These are phyloP conservation scores for Dicyrtomina minuta DNA, from an alignment of 2,888 invertebrate species.

Conservation along the genomic window DNA sequence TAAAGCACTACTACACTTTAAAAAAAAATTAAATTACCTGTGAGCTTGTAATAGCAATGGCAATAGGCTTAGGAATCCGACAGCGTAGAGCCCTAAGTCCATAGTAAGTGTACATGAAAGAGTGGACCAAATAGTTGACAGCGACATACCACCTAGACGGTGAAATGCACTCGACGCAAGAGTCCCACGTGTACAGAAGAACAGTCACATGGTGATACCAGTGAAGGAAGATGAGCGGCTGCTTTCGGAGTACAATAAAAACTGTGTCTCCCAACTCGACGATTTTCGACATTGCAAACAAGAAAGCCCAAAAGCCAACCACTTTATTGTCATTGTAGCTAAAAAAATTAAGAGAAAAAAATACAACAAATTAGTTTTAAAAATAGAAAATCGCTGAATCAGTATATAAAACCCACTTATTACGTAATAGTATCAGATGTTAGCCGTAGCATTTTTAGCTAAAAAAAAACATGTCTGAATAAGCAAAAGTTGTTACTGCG, in stretches of 20 bases:
- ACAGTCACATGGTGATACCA: constrained; percentile 98
- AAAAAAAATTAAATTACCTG: too few species aligned
- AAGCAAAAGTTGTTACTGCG: too few species aligned
- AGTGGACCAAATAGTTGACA: constrained; percentile 90
- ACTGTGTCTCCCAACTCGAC: constrained; percentile 94
- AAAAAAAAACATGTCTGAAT: too few species aligned
- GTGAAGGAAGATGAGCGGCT: constrained; percentile 89
- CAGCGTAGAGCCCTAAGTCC: constrained; percentile 82
- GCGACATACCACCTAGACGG: constrained; percentile 82
- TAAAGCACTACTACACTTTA: too few species aligned
- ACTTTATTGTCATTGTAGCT: constrained; percentile 89
- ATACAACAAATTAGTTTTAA: too few species aligned
- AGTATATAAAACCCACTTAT: too few species aligned
- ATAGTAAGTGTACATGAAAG: constrained; percentile 90
- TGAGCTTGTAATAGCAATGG: constrained; percentile 78
- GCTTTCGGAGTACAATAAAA: constrained; percentile 84
- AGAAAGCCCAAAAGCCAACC: constrained; percentile 95
- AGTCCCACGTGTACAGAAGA: constrained; percentile 89
- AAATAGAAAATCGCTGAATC: too few species aligned
- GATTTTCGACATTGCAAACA: constrained; percentile 94
- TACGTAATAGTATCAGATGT: too few species aligned
- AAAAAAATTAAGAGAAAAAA: too few species aligned
- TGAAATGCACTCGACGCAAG: constrained; percentile 70
- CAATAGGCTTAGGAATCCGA: constrained; percentile 77
- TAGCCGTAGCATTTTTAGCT: too few species aligned